Evolutionary conservation across 2,888 invertebrate genomes (phyloP).

Genomic region (Acrobasis suavella): DNA sequence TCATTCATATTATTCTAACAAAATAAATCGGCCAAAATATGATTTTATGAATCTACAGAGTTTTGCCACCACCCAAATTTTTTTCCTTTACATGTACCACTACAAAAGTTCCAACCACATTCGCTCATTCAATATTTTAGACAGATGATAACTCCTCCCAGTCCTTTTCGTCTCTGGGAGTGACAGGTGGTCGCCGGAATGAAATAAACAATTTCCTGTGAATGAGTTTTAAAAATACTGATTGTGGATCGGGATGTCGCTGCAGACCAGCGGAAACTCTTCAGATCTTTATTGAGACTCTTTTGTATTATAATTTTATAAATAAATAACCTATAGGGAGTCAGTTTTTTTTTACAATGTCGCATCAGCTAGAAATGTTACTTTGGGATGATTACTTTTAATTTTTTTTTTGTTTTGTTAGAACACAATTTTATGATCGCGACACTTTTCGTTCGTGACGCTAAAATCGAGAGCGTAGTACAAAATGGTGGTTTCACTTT

Average conservation of each 20-base stretch:
- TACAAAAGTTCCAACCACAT: too few species aligned
- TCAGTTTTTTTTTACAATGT: too few species aligned
- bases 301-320: background rate
- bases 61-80: too few species aligned
- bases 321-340: too few species aligned
- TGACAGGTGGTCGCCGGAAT: conserved; percentile 53
- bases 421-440: conserved; percentile 23
- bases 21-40: too few species aligned
- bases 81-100: too few species aligned
- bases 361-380: too few species aligned
- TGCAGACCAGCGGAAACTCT: conserved; percentile 27
- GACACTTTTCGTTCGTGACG: conserved; percentile 41
- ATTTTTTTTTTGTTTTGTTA: conserved; percentile 2
- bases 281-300: conserved; percentile 2
- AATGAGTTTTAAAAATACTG: conserved; percentile 50
- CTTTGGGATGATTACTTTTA: background rate
- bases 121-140: conserved; percentile 18
- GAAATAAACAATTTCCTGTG: conserved; percentile 59
- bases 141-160: conserved; percentile 24
- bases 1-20: too few species aligned
- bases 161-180: conserved; percentile 44
- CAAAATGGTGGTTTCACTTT: conserved; percentile 49
- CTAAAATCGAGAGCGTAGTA: conserved; percentile 52
- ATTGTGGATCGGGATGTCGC: conserved; percentile 37
- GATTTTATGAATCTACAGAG: too few species aligned